phyloP scores from a whole-genome alignment of 2,797 vertebrate species.

The Alcedo quadribrachys region DNA sequence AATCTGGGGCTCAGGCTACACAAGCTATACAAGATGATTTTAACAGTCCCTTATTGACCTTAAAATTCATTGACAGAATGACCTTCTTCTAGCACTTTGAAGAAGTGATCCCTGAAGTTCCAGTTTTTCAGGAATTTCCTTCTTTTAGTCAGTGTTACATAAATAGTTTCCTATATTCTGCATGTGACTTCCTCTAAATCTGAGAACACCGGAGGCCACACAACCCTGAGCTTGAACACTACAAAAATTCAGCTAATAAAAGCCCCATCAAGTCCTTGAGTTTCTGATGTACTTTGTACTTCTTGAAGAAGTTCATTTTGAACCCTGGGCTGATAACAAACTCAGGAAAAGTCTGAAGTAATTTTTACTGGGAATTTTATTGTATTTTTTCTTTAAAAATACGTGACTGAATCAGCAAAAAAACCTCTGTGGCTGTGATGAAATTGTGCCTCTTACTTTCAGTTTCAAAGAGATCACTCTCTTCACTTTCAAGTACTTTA shows the following conservation, averaged over 20 bases:
- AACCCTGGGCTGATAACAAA: not conserved
- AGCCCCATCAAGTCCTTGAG: not conserved
- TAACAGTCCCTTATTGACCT: not conserved
- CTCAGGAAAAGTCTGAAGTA: not conserved
- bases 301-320: not conserved
- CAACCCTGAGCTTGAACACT: not conserved
- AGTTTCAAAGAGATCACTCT: not conserved
- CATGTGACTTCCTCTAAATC: not conserved
- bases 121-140: constrained; percentile 16
- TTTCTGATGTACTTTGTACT: not conserved
- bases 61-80: not conserved
- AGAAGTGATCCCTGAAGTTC: not conserved
- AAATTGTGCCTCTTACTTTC: not conserved
- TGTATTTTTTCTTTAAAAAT: not conserved
- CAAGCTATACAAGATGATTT: not conserved
- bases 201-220: not conserved
- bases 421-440: not conserved
- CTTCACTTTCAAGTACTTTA: not conserved
- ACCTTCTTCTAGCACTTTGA: not conserved
- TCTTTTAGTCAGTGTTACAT: not conserved
- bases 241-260: not conserved
- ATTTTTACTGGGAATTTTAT: not conserved
- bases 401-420: accelerated
- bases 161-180: not conserved
- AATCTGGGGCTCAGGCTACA: not conserved